Base-by-base conservation (phyloP, 2,888 invertebrate genomes). In the Meganola albula region DNA sequence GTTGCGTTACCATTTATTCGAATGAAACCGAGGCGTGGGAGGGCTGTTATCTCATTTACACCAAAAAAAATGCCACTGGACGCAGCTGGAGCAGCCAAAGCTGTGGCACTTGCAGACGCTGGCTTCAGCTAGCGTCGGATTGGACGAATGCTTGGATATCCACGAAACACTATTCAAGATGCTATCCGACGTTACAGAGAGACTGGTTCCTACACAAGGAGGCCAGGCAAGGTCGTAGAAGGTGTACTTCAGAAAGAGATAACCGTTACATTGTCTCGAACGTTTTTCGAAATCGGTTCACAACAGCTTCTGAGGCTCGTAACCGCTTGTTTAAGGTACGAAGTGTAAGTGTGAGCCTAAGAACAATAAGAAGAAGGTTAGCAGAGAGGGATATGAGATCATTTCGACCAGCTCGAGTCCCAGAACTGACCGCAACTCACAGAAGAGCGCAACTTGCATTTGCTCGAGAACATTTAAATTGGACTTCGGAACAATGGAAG, bases 401-500 rank as follows among this genome's bases (percentile, higher is more conserved):
- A 10, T 27, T 27, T 27, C 27, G 18, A 16, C 27, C 20, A 20
- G 20, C 20, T 20, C 8, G 20, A 3, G 20, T n/a, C 8, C 20
- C 18, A 18, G 8, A 16, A 18, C 27, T 16, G 11, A 10, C n/a
- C 20, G 11, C 28, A 28, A 20, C 12, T 21, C 28, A 20, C 11
- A 20, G 10, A n/a, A 16, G 21, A 23, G 23, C 10, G 3, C 10
- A 12, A 28, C 28, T 29, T 23, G 13, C 29, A 6, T 31, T 31
- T 18, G 25, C 31, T 5, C 24, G 21, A 24, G 4, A 31, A 18
- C 12, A 31, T 18, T n/a, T 23, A 12, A n/a, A 31, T 12, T 31
- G 28, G 31, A 27, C 27, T 16, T 9, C 14, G 35, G 23, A 25
- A 13, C 4, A 31, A 27, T 36, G 14, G 26, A 28, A 32, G 25